Conservation (phyloP, 2,797 vertebrate genomes). For the Diplodus sargus region DNA sequence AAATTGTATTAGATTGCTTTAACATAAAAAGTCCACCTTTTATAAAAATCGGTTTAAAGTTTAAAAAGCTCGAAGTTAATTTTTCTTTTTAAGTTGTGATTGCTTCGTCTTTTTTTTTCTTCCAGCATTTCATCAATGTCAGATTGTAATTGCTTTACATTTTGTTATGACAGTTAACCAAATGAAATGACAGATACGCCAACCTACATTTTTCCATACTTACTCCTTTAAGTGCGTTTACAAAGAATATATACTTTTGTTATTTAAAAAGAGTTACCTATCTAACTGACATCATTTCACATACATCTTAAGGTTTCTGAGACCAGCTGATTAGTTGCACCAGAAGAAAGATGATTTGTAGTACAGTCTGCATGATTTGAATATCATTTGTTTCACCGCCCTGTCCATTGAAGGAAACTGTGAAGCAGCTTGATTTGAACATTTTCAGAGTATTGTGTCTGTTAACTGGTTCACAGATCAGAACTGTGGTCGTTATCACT, state of each 20-base stretch:
- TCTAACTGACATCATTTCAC: not conserved
- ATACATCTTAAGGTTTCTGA: constrained; percentile 1
- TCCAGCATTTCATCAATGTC: constrained; percentile 14
- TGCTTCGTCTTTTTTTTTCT: not conserved
- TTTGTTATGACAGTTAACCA: constrained; percentile 37
- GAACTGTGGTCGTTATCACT: constrained; percentile 61
- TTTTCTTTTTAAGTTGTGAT: constrained; percentile 13
- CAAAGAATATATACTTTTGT: constrained; percentile 65
- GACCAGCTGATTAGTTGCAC: constrained; percentile 9
- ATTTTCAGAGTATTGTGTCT: constrained; percentile 20
- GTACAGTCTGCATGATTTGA: not conserved
- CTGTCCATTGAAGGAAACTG: constrained; percentile 22
- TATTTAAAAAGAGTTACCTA: constrained; percentile 34
- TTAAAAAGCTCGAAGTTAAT: not conserved
- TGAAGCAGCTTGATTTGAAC: constrained; percentile 37
- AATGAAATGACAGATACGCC: constrained; percentile 26
- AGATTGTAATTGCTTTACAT: constrained; percentile 33
- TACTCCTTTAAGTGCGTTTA: constrained; percentile 50
- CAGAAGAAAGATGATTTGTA: not conserved
- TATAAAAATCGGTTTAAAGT: constrained; percentile 16
- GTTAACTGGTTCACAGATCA: constrained; percentile 46
- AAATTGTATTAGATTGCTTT: not conserved
- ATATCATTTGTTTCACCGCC: constrained; percentile 1
- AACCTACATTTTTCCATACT: constrained; percentile 25
- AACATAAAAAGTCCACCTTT: not conserved